phyloP scores from a whole-genome alignment of 2,797 vertebrate genomes.

The Arctocebus calabarensis region DNA sequence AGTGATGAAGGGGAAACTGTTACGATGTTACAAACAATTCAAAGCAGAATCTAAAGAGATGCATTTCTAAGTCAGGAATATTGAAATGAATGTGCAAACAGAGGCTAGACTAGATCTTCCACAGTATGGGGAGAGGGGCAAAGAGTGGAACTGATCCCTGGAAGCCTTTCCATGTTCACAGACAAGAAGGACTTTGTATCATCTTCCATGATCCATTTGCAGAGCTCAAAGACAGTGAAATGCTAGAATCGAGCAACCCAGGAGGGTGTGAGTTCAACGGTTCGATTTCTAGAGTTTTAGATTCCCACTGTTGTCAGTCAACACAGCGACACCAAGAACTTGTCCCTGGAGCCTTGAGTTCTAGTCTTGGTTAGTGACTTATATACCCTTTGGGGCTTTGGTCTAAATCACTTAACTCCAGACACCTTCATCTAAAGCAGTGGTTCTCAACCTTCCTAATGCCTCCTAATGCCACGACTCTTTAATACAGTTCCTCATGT shows the following conservation, averaged over 20 bases:
- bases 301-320: background rate
- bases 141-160: background rate
- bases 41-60: background rate
- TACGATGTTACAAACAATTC: background rate
- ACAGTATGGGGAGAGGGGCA: accelerated
- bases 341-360: background rate
- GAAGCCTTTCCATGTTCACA: background rate
- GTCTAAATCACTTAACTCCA: background rate
- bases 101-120: background rate
- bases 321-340: background rate
- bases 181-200: background rate
- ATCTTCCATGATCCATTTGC: background rate
- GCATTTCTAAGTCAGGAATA: background rate
- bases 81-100: background rate
- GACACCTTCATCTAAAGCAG: background rate
- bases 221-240: background rate
- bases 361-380: background rate
- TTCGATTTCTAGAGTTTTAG: background rate
- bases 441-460: no score
- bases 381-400: background rate
- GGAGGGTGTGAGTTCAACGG: background rate
- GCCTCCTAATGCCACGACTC: no score
- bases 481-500: no score
- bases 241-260: background rate
- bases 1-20: background rate